Evolutionary conservation across 2,797 vertebrate genomes (phyloP).

Genomic region (Gymnoscopelus microlampas): DNA sequence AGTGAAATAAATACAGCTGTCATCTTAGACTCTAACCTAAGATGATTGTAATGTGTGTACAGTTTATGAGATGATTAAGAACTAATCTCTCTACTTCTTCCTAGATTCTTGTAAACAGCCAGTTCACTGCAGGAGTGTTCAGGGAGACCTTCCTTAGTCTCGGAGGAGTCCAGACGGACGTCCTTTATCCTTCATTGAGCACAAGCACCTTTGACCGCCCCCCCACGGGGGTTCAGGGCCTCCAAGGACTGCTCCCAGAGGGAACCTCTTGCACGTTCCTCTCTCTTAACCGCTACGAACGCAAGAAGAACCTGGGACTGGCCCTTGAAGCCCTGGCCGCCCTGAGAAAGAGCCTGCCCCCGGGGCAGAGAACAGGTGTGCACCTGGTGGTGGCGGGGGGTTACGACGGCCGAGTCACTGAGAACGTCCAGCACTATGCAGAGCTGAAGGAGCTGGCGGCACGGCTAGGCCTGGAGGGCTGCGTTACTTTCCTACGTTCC

Average conservation of each 20-base stretch:
- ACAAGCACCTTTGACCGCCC: constrained; percentile 83
- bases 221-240: constrained; percentile 63
- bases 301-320: constrained; percentile 92
- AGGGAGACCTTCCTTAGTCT: constrained; percentile 90
- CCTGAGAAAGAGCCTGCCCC: constrained; percentile 78
- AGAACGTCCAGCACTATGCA: constrained; percentile 91
- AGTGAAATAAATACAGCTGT: too few species aligned
- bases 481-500: constrained; percentile 91
- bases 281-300: constrained; percentile 96
- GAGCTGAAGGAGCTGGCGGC: constrained; percentile 85
- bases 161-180: constrained; percentile 81
- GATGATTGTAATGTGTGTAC: constrained; percentile 36
- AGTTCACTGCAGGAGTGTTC: constrained; percentile 92
- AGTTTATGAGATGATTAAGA: too few species aligned
- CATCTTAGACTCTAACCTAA: too few species aligned
- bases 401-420: constrained; percentile 90
- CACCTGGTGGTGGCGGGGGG: constrained; percentile 95
- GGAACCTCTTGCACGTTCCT: constrained; percentile 87
- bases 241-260: constrained; percentile 82
- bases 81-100: constrained; percentile 36
- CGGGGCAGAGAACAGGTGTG: constrained; percentile 78
- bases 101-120: constrained; percentile 94
- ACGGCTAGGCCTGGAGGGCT: constrained; percentile 79
- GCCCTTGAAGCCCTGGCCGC: constrained; percentile 86
- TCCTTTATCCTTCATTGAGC: constrained; percentile 96